phyloP scores from a whole-genome alignment of 2,797 vertebrate species.

The Aulostomus chinensis region DNA sequence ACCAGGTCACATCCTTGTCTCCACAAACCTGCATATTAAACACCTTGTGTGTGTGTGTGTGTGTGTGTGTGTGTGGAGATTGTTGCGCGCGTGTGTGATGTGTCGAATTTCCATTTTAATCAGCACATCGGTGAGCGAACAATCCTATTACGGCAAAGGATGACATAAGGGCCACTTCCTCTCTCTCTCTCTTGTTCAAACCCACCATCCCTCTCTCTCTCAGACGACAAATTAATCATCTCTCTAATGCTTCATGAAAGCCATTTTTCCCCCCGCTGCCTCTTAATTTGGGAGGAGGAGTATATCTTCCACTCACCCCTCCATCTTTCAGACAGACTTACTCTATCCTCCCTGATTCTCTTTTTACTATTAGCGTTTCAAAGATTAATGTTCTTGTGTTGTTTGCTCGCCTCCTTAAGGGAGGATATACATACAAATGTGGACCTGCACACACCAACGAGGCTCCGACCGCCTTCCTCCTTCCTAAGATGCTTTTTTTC shows the following conservation, averaged over 20 bases:
- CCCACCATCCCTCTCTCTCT: conserved; percentile 3
- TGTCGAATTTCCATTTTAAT: conserved; percentile 74
- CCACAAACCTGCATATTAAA: conserved; percentile 37
- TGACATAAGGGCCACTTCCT: conserved; percentile 47
- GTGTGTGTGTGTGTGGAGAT: too few relatives aligned
- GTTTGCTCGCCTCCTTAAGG: too few relatives aligned
- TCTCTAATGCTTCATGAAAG: conserved; percentile 64
- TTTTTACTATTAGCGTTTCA: conserved; percentile 47
- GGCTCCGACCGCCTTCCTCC: too few relatives aligned
- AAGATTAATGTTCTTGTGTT: conserved; percentile 74
- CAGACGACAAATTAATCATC: conserved; percentile 74
- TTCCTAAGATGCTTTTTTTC: too few relatives aligned
- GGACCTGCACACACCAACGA: too few relatives aligned
- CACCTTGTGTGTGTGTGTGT: neutral
- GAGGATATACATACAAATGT: too few relatives aligned
- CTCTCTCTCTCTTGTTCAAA: conserved; percentile 1
- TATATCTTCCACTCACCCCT: conserved; percentile 22
- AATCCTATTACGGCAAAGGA: conserved; percentile 66
- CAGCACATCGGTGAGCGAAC: conserved; percentile 51
- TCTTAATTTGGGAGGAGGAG: conserved; percentile 57
- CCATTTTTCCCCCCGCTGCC: conserved; percentile 27
- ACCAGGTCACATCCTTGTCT: too few relatives aligned
- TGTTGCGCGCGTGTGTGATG: too few relatives aligned
- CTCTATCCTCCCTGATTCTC: neutral
- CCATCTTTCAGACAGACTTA: neutral